phyloP scores from a whole-genome alignment of 2,888 invertebrate species.

The Synanthedon tipuliformis region DNA sequence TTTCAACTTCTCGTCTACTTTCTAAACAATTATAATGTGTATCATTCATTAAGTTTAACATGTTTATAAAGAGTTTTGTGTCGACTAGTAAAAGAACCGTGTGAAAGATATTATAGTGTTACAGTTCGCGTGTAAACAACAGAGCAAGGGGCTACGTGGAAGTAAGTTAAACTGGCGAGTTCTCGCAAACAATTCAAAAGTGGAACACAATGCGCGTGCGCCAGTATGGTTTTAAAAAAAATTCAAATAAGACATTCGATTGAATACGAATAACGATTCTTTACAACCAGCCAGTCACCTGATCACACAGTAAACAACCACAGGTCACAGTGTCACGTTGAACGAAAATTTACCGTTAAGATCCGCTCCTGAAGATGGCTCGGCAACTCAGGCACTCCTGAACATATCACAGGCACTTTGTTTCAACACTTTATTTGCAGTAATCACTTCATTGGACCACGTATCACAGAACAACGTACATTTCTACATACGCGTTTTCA shows the following conservation, averaged over 20 bases:
- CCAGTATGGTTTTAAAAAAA: slow-evolving; percentile 2
- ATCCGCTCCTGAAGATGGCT: slow-evolving; percentile 41
- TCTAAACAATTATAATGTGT: slow-evolving; percentile 10
- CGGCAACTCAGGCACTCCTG: slow-evolving; percentile 36
- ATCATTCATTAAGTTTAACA: no score
- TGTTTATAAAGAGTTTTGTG: neutral
- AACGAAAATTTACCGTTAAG: slow-evolving; percentile 61
- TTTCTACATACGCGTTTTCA: slow-evolving; percentile 35
- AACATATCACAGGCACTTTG: slow-evolving; percentile 26
- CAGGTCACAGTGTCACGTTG: slow-evolving; percentile 48
- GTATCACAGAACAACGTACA: slow-evolving; percentile 48
- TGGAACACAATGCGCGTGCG: slow-evolving; percentile 31
- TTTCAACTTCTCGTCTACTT: slow-evolving; percentile 19
- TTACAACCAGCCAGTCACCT: slow-evolving; percentile 34
- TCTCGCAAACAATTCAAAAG: slow-evolving; percentile 22
- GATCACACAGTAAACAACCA: slow-evolving; percentile 53
- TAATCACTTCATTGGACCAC: slow-evolving; percentile 56
- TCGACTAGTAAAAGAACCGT: slow-evolving; percentile 6
- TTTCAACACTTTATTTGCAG: slow-evolving; percentile 39
- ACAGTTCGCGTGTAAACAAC: slow-evolving; percentile 62
- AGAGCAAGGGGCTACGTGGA: slow-evolving; percentile 49
- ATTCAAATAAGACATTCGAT: slow-evolving; percentile 5
- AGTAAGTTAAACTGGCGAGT: slow-evolving; percentile 20
- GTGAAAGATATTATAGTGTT: slow-evolving; percentile 34
- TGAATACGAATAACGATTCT: slow-evolving; percentile 1